A percentile compares a stretch with the other conserved stretches of the same genome.
Evolutionary conservation across 2,888 invertebrate genomes (phyloP).

Genomic region (Amaurobius ferox): DNA sequence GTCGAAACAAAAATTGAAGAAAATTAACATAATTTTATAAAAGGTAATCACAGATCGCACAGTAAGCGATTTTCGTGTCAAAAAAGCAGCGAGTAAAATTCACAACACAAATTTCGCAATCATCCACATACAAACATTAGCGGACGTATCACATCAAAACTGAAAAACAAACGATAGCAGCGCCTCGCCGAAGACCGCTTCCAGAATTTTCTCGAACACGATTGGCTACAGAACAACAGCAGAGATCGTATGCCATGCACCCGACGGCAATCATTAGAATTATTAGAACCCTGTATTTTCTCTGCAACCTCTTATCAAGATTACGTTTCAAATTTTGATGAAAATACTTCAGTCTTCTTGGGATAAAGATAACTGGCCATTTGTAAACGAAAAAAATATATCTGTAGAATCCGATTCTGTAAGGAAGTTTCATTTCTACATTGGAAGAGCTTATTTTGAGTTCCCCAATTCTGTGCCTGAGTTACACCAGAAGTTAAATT

Average conservation of each 20-base stretch:
- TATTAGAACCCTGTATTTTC: too few species aligned
- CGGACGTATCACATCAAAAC: constrained; percentile 40
- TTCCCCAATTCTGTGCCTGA: too few species aligned
- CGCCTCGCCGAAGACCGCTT: constrained; percentile 53
- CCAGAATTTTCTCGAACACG: constrained; percentile 48
- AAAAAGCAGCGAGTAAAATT: constrained; percentile 21
- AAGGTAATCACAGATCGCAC: background rate
- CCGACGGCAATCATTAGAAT: background rate
- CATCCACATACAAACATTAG: constrained; percentile 15
- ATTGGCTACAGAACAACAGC: background rate
- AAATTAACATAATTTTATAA: background rate
- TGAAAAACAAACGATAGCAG: constrained; percentile 59
- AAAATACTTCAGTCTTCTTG: background rate
- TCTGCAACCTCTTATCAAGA: background rate
- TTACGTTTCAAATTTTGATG: background rate
- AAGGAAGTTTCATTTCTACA: too few species aligned
- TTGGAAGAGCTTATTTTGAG: too few species aligned
- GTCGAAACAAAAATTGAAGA: background rate
- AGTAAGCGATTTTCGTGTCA: constrained; percentile 24
- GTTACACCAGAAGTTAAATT: too few species aligned
- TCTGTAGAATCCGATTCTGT: too few species aligned
- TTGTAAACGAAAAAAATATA: too few species aligned
- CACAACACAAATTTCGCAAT: constrained; percentile 48
- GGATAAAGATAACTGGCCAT: background rate
- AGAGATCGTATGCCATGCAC: background rate